A percentile compares a stretch with the other conserved stretches of the same genome.
These are phyloP conservation scores for Parazoanthus atlanticus DNA, from an alignment of 92 coral and sea anemone genomes.

Conservation along the genomic window DNA sequence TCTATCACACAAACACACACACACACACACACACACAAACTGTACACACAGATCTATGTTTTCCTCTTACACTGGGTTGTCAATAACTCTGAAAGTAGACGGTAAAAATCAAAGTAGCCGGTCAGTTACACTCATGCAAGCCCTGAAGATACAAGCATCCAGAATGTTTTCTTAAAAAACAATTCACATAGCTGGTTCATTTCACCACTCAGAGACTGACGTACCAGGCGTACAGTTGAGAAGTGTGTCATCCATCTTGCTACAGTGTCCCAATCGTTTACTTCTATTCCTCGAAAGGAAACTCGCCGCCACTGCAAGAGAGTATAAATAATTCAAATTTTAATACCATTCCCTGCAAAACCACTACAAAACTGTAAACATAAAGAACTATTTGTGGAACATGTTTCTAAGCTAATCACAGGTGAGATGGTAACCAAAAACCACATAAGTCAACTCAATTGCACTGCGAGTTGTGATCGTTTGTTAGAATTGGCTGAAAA, in stretches of 20 bases:
- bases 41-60: too few species aligned
- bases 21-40: background rate
- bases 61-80: too few species aligned
- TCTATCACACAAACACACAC: background rate
- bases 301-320: slow-evolving; percentile 69
- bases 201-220: background rate
- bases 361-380: too few species aligned
- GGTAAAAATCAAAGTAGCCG: too few species aligned
- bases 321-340: background rate
- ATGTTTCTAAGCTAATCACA: too few species aligned
- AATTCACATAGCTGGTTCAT: background rate
- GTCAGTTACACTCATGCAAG: too few species aligned
- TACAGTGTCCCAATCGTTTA: slow-evolving; percentile 60
- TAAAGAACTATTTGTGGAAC: too few species aligned
- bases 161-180: background rate
- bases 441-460: too few species aligned
- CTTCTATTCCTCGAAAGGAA: slow-evolving; percentile 59
- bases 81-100: too few species aligned
- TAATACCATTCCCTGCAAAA: background rate
- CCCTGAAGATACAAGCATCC: background rate
- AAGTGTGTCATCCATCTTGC: slow-evolving; percentile 59
- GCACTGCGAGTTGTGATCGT: too few species aligned
- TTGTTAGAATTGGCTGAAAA: too few species aligned
- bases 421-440: too few species aligned
- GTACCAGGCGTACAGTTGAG: slow-evolving; percentile 66